Evolutionary conservation across 2,797 vertebrate genomes (phyloP).

Genomic region (Linurgus olivaceus): DNA sequence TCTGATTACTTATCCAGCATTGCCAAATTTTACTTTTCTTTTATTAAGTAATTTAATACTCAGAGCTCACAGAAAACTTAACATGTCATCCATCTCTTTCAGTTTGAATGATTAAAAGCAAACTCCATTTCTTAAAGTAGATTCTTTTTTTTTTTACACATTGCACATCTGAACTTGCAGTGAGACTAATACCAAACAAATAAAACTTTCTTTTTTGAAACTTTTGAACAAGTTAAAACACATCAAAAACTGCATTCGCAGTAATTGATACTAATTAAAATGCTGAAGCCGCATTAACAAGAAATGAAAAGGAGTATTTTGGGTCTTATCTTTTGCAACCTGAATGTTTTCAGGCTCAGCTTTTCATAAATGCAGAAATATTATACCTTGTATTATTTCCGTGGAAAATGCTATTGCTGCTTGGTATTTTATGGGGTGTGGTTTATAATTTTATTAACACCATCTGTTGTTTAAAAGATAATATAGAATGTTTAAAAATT

Average conservation of each 20-base stretch:
- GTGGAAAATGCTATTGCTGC: slow-evolving; percentile 42
- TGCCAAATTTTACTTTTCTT: slow-evolving; percentile 64
- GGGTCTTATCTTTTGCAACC: slow-evolving; percentile 55
- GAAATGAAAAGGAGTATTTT: slow-evolving; percentile 52
- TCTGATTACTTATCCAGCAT: slow-evolving; percentile 55
- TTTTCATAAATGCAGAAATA: slow-evolving; percentile 44
- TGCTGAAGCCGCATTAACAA: slow-evolving; percentile 50
- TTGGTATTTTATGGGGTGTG: slow-evolving; percentile 68
- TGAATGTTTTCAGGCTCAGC: slow-evolving; percentile 43
- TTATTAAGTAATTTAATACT: slow-evolving; percentile 74
- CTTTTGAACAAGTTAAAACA: slow-evolving; percentile 62
- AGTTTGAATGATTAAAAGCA: slow-evolving; percentile 71
- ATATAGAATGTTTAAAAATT: slow-evolving; percentile 64
- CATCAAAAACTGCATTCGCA: slow-evolving; percentile 23
- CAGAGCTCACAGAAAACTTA: slow-evolving; percentile 47
- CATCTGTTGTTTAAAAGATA: slow-evolving; percentile 70
- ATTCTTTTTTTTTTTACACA: not conserved
- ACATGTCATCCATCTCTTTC: slow-evolving; percentile 66
- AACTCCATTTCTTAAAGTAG: slow-evolving; percentile 65
- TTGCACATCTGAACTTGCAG: slow-evolving; percentile 49
- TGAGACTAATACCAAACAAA: slow-evolving; percentile 51
- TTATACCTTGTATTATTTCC: slow-evolving; percentile 63
- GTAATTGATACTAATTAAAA: slow-evolving; percentile 67
- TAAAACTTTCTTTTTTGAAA: slow-evolving; percentile 45
- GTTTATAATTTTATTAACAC: slow-evolving; percentile 69